Evolutionary conservation across 1,140 invertebrate species (phyloP).

Genomic region (Pseudobourletiella spinata): DNA sequence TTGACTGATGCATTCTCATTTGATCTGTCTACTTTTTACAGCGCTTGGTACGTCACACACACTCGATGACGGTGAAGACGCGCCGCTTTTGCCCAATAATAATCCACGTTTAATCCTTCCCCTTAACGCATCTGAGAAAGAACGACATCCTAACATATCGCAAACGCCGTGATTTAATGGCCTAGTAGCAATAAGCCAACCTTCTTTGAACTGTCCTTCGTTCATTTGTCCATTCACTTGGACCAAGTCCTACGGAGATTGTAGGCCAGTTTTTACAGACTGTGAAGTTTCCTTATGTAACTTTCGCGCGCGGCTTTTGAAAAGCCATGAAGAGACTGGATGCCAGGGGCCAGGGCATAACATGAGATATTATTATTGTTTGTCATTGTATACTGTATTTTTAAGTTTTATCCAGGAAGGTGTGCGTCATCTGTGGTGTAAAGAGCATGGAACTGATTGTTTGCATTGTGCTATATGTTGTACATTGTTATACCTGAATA

Average conservation of each 20-base stretch:
- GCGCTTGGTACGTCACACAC: not conserved
- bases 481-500: too few relatives aligned
- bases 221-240: not conserved
- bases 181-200: too few relatives aligned
- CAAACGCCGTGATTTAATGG: not conserved
- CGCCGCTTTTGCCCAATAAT: slow-evolving; percentile 1
- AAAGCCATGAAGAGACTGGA: too few relatives aligned
- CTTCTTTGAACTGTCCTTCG: not conserved
- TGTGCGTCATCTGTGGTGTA: too few relatives aligned
- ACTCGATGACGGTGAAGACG: not conserved
- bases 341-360: too few relatives aligned
- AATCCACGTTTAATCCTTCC: not conserved
- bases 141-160: not conserved
- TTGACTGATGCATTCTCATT: not conserved
- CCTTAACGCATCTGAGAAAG: not conserved
- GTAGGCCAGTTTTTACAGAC: not conserved
- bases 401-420: too few relatives aligned
- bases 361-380: too few relatives aligned
- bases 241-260: not conserved
- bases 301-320: not conserved
- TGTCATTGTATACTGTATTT: too few relatives aligned
- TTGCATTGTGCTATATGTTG: too few relatives aligned
- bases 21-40: not conserved
- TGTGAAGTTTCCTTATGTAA: not conserved
- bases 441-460: too few relatives aligned